Evolutionary conservation across 2,797 vertebrate genomes (phyloP), one percentile per base, ranked within the genome.

Genomic region (Sparidentex hasta): DNA sequence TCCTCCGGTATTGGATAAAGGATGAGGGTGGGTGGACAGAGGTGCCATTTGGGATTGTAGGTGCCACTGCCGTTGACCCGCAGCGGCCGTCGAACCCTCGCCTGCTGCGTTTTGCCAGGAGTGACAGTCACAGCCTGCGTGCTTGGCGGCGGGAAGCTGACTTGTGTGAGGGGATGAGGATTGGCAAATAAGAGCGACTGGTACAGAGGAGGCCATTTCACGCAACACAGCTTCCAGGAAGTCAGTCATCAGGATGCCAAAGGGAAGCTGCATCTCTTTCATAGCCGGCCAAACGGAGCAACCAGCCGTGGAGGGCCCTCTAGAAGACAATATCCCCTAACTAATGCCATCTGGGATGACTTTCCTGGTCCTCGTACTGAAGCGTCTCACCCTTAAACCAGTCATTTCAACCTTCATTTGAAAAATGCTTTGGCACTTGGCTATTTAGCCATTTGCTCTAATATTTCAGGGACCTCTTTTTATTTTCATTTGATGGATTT

Each of bases 171-270:
- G 65, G 81, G 89, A 84, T 84, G 57, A 80, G 79, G 86, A 82
- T 81, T 87, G 86, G 86, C 81, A 80, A 88, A 82, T 78, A 74
- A 74, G 85, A 84, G 75, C 44, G 54, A 74, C 81, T 84, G 81
- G 84, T 88, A 90, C 79, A 90, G 84, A 90, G 78, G 80, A 92
- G 90, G 87, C 88, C 90, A 92, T 94, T 93, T 94, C 92, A 94
- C 86, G 90, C 93, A 90, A 92, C 88, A 80, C 85, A 78, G 91
- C 87, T 71, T 93, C 87, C 87, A 89, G 90, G 89, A 93, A 90
- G 89, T 86, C 86, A 78, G 89, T 93, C 85, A 87, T 93, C 90
- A 90, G 86, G 83, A 91, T 88, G 88, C 87, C 87, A 87, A 81
- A 88, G 78, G 78, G 88, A 86, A 86, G 84, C 90, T 83, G 83